These are phyloP conservation scores for Neoseiulus cucumeris DNA, from an alignment of 1,140 invertebrate genomes.

Conservation along the genomic window DNA sequence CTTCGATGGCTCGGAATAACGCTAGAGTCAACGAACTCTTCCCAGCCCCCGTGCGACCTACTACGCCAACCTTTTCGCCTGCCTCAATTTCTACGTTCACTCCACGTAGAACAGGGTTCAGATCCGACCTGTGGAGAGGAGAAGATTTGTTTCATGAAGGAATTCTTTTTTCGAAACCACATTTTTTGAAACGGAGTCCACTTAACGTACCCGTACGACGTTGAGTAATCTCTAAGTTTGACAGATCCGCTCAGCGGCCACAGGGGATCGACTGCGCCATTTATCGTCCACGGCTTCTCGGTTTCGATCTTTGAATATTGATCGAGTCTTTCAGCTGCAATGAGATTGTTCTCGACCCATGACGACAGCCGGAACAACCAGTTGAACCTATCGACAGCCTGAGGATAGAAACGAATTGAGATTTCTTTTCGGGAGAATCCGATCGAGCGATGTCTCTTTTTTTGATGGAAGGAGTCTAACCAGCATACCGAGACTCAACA, in stretches of 20 bases:
- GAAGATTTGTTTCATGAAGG: no score
- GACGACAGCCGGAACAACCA: slow-evolving; percentile 54
- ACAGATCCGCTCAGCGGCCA: not conserved
- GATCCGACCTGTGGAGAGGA: no score
- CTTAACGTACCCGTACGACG: not conserved
- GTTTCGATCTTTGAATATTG: slow-evolving; percentile 34
- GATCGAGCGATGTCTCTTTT: no score
- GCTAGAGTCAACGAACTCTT: slow-evolving; percentile 34
- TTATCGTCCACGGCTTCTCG: slow-evolving; percentile 29
- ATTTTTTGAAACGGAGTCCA: no score
- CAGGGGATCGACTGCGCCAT: not conserved
- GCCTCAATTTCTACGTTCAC: not conserved
- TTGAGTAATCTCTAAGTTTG: not conserved
- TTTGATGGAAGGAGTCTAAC: no score
- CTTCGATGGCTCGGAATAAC: slow-evolving; percentile 33
- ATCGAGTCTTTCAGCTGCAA: slow-evolving; percentile 44
- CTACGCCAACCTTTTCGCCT: slow-evolving; percentile 38
- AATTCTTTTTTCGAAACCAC: no score
- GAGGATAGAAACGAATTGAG: not conserved
- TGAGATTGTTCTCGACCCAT: slow-evolving; percentile 53
- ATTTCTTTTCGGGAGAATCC: no score
- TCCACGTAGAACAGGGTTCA: not conserved
- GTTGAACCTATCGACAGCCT: slow-evolving; percentile 34
- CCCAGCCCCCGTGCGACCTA: slow-evolving; percentile 36
- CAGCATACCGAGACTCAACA: no score